Conservation (phyloP, 2,797 vertebrate species). For the Anisognathus igniventris region DNA sequence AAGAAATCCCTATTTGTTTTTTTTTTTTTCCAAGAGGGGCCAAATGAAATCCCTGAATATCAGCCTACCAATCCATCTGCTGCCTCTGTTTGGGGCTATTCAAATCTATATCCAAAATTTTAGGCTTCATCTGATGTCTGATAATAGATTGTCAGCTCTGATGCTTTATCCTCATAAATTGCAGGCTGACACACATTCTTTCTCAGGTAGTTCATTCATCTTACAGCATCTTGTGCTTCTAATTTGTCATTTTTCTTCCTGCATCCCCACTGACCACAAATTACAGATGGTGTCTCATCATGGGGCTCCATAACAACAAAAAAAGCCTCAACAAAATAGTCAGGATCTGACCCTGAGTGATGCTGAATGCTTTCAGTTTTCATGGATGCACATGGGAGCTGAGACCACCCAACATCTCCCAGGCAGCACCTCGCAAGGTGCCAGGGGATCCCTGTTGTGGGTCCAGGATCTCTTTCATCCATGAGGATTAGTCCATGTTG, state of each 20-base stretch:
- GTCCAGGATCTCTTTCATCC: background rate
- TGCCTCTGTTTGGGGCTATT: conserved; percentile 37
- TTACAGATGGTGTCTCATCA: conserved; percentile 55
- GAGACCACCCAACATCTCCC: background rate
- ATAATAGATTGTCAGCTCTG: conserved; percentile 64
- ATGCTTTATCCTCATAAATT: conserved; percentile 58
- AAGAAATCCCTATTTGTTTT: conserved; percentile 3
- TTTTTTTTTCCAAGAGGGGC: background rate
- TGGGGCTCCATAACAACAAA: conserved; percentile 14
- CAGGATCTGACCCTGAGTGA: background rate
- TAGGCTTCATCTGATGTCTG: conserved; percentile 59
- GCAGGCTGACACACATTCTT: conserved; percentile 49
- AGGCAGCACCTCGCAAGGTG: background rate
- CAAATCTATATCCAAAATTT: conserved; percentile 65
- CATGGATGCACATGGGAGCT: background rate
- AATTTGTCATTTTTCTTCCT: conserved; percentile 59
- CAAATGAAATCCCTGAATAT: conserved; percentile 39
- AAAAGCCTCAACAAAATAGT: conserved; percentile 14
- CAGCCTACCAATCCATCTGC: conserved; percentile 24
- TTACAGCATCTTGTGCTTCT: conserved; percentile 39
- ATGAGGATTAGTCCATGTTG: background rate
- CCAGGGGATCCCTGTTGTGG: background rate
- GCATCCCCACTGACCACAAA: conserved; percentile 48
- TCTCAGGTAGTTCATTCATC: conserved; percentile 60
- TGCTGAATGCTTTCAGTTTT: background rate